phyloP scores from a whole-genome alignment of 53 echinoderm and acorn worm species.

The Echinarachnius parma region DNA sequence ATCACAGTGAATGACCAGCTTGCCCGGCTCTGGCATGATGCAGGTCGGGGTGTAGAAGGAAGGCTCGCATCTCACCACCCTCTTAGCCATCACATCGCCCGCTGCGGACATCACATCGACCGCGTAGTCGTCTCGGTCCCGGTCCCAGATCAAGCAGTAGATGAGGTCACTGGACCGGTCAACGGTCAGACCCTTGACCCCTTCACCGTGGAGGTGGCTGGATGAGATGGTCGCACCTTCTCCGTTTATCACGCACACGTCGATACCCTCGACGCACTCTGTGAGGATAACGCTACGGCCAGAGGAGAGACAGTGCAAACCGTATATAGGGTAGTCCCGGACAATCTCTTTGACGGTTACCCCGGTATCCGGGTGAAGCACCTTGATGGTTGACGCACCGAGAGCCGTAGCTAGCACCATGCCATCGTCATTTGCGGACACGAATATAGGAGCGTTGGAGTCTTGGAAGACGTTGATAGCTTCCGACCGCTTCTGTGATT shows the following conservation, averaged over 20 bases:
- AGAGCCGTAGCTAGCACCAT: constrained; percentile 9
- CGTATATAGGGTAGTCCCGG: constrained; percentile 8
- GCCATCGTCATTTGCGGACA: background rate
- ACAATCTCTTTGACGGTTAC: background rate
- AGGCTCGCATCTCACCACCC: background rate
- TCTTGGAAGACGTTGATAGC: background rate
- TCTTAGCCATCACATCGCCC: background rate
- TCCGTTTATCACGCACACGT: constrained; percentile 5
- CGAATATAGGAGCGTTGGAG: constrained; percentile 8
- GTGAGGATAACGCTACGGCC: constrained; percentile 1
- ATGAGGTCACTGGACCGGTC: constrained; percentile 3
- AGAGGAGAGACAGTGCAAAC: background rate
- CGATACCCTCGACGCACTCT: constrained; percentile 1
- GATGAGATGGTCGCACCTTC: background rate
- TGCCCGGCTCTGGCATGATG: background rate
- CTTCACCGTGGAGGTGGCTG: constrained; percentile 12
- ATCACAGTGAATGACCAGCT: constrained; percentile 8
- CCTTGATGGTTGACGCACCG: background rate
- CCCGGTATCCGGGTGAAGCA: constrained; percentile 11
- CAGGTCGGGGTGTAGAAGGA: background rate
- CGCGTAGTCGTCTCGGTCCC: background rate
- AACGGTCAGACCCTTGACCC: background rate
- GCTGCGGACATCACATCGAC: constrained; percentile 8
- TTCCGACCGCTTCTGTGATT: background rate
- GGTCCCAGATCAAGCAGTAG: background rate